Evolutionary conservation across 2,888 invertebrate species (phyloP).

Genomic region (Drosophila tripunctata): DNA sequence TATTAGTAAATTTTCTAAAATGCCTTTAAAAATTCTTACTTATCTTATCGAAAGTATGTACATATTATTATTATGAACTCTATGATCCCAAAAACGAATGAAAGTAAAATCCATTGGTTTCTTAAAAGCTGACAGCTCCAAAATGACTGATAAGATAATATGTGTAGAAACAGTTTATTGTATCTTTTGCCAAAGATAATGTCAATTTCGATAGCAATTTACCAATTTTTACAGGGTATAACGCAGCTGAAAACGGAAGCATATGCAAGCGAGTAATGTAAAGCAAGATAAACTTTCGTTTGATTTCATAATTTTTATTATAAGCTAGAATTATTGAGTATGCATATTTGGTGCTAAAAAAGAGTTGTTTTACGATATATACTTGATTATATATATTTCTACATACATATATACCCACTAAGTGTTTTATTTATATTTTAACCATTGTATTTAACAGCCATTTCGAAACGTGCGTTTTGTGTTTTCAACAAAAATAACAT

Average conservation of each 20-base stretch:
- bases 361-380: conserved; percentile 28
- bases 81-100: too few species aligned
- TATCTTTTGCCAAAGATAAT: too few species aligned
- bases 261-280: background rate
- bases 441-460: conserved; percentile 22
- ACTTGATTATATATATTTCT: background rate
- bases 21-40: too few species aligned
- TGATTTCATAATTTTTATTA: conserved; percentile 22
- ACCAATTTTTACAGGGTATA: conserved; percentile 8
- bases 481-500: conserved; percentile 5
- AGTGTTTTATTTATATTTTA: conserved; percentile 15
- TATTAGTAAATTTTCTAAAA: too few species aligned
- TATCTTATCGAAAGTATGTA: too few species aligned
- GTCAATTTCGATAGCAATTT: too few species aligned
- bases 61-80: too few species aligned
- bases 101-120: too few species aligned
- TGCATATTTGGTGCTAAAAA: conserved; percentile 30
- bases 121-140: background rate
- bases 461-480: conserved; percentile 41
- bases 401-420: background rate
- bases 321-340: conserved; percentile 10
- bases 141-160: conserved; percentile 15
- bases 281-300: conserved; percentile 10
- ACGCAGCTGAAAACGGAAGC: background rate
- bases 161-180: too few species aligned